Base-by-base conservation (phyloP, 1,140 invertebrate species). In the Palaemon carinicauda region DNA sequence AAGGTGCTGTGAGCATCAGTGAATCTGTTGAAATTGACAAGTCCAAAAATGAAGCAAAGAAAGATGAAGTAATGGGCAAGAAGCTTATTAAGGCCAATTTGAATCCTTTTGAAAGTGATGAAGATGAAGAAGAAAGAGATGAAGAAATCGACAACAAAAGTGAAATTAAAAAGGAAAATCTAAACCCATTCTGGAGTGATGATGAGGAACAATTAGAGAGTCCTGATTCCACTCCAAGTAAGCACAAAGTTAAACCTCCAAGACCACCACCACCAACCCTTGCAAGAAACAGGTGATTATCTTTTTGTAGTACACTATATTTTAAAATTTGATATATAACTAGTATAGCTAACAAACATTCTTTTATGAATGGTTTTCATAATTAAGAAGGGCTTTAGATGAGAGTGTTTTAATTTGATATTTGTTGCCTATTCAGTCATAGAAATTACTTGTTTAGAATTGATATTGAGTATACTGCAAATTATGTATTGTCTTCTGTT, bases 21-120 rank as follows among this genome's bases (percentile, higher is more conserved):
- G 41, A 41, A 41, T 41, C 41, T 41, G 41, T 41, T 41, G 41
- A 41, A 41, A 41, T 41, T 41, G 41, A 41, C 1, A 41, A 12
- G 41, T 5, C 5, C 41, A 60, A 50, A 33, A 15, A 29, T 29
- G 19, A 33, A 29, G n/a, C 29, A 21, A 52, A 41, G 27, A 50
- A 60, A 41, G 41, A 24, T n/a, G 90, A 87, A 90, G 90, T 78
- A 90, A 93, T 56, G 31, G 82, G 80, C 15, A 87, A 91, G 24
- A 96, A 96, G 93, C 95, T 95, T 1, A 96, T 96, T 91, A 95
- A 93, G 41, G 93, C 93, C 54, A 94, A 93, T 86, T 93, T 94
- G 69, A 93, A 94, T 80, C 94, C 93, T 81, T 94, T 94, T 74
- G 93, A 94, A 2, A 94, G 95, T 69, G 93, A 94, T 80, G 92